Evolutionary conservation across 2,797 vertebrate species (phyloP), one percentile per base, ranked within the genome.

Genomic region (Siniperca obscura): DNA sequence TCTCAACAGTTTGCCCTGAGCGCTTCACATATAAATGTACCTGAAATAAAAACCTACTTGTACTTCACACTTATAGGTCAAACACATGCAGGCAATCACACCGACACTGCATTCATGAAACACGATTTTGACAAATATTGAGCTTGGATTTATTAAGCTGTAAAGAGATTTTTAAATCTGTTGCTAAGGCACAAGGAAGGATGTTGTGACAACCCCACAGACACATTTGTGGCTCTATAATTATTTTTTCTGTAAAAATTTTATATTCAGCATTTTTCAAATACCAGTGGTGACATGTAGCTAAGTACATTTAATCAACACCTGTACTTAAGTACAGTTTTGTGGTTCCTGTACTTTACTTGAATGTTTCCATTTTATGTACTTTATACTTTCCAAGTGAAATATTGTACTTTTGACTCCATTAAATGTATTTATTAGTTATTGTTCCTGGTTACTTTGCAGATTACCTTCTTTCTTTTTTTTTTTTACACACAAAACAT

Each of bases 21-120:
- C 62, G 78, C 57, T 48, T n/a, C 40, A 60, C 62, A 82, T 64
- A 76, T 66, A 85, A 87, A 87, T 64, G 12, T 12, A 50, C 36
- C 55, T 57, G 75, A 77, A 82, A 88, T 86, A 68, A 52, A 86
- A 74, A 88, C 30, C 42, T 38, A 81, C 68, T 67, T 70, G 34
- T 82, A 42, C 76, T 65, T 72, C 56, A 65, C 57, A 87, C 55
- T 69, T 79, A 62, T 17, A 67, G 65, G 56, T 73, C 50, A 82
- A 90, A 86, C 14, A 60, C 10, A 21, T 22, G 76, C 56, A 61
- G 25, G n/a, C 46, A 70, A 44, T 44, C 34, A 78, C 30, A 44
- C 27, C 19, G 53, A 64, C 40, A 57, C 21, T 70, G 44, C 22
- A 7, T 13, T 27, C n/a, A 42, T 30, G 9, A 56, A 4, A 38